Evolutionary conservation across 2,113 vertebrate genomes (phyloP), one percentile per base, ranked within the genome.

Genomic region (Hepsetus odoe): DNA sequence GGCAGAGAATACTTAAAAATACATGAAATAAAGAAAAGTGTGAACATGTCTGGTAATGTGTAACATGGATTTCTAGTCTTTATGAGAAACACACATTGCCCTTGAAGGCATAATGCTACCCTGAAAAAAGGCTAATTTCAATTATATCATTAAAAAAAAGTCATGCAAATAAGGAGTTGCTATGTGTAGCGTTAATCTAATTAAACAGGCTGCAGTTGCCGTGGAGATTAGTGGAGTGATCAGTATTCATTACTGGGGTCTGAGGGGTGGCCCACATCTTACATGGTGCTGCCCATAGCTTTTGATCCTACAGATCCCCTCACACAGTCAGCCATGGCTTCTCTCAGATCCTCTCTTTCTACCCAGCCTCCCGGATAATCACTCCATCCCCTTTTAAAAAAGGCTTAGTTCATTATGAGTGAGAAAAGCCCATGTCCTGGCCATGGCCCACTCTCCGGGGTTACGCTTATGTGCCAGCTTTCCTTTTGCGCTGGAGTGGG

Each of bases 391-490:
- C 55, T 68, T 82, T 83, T 72, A 75, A 81, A 85, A 79, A 55
- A 74, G 76, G 79, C 80, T 81, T 83, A 83, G 75, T 71, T 81
- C 76, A 81, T 85, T 79, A 81, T 40, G 58, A 80, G 28, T 18
- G 69, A 62, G 75, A 72, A 72, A 83, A 83, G 75, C 75, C 76
- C 67, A 65, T 83, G 77, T 78, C 72, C 66, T 80, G 74, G 74
- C 68, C 35, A 74, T 20, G 13, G 53, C 58, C 72, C 53, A 74
- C 61, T 72, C 72, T 55, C 68, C 67, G 38, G 64, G 83, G 72
- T 85, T 80, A 74, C 35, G 74, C 79, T 20, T 28, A 35, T 49
- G 72, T 80, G 80, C 70, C 77, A 82, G 68, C 56, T 74, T 62
- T 56, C 56, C 75, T 82, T 80, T 82, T 69, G 68, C 73, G 58